Evolutionary conservation across 2,797 vertebrate genomes (phyloP).

Genomic region (Benthosema pterotum): DNA sequence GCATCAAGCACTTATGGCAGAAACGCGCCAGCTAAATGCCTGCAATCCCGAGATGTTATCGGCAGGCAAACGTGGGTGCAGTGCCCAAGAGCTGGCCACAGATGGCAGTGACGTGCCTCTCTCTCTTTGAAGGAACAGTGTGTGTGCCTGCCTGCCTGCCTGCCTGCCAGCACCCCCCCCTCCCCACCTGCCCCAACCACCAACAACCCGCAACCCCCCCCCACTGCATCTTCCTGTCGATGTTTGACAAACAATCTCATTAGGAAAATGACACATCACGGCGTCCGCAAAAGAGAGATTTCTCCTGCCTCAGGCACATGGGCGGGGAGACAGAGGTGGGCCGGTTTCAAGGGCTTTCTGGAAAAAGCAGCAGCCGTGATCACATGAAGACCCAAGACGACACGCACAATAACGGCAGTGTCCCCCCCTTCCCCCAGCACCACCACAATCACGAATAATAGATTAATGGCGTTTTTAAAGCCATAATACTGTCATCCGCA

Average conservation of each 20-base stretch:
- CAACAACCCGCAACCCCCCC: too few species aligned
- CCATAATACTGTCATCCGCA: conserved; percentile 9
- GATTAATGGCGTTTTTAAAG: not conserved
- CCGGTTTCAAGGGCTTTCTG: not conserved
- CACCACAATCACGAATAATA: conserved; percentile 3
- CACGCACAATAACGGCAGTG: not conserved
- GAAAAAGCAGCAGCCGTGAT: conserved; percentile 3
- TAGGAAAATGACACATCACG: conserved; percentile 26
- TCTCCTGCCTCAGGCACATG: conserved; percentile 7
- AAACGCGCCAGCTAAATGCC: too few species aligned
- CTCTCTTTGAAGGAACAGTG: not conserved
- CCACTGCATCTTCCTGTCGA: conserved; percentile 31
- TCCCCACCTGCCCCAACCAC: not conserved
- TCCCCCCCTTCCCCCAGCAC: too few species aligned
- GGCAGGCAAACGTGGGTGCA: conserved; percentile 38
- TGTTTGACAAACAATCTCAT: conserved; percentile 53
- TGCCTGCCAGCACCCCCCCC: not conserved
- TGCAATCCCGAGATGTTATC: not conserved
- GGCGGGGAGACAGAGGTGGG: not conserved
- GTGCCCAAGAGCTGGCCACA: conserved; percentile 61
- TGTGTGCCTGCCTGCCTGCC: conserved; percentile 13
- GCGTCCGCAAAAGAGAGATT: conserved; percentile 7
- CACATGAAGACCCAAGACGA: conserved; percentile 4
- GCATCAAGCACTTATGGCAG: too few species aligned
- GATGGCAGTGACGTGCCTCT: conserved; percentile 67